Evolutionary conservation across 2,113 vertebrate species (phyloP).

Genomic region (Cavia aperea): DNA sequence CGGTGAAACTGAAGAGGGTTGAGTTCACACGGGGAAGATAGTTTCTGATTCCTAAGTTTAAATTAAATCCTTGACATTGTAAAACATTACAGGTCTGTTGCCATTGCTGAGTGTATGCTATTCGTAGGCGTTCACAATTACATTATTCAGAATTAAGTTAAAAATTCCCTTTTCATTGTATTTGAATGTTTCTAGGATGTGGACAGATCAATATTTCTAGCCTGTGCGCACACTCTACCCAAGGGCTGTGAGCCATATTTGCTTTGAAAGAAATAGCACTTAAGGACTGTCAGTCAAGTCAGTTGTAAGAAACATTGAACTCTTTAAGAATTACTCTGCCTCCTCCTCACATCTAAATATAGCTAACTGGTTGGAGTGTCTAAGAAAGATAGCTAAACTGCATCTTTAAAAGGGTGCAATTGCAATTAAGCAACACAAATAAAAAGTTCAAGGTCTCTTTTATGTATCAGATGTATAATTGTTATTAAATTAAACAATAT

Average conservation of each 20-base stretch:
- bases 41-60: slow-evolving; percentile 48
- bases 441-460: slow-evolving; percentile 59
- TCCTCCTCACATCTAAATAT: slow-evolving; percentile 78
- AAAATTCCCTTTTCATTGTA: slow-evolving; percentile 61
- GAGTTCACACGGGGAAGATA: slow-evolving; percentile 30
- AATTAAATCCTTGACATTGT: slow-evolving; percentile 28
- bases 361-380: slow-evolving; percentile 66
- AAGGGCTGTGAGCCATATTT: slow-evolving; percentile 73
- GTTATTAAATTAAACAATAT: slow-evolving; percentile 16
- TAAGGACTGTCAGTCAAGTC: slow-evolving; percentile 75
- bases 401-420: slow-evolving; percentile 58
- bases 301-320: slow-evolving; percentile 74
- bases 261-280: slow-evolving; percentile 74
- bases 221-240: slow-evolving; percentile 51
- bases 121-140: slow-evolving; percentile 34
- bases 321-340: slow-evolving; percentile 75
- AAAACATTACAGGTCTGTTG: slow-evolving; percentile 37
- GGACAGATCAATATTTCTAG: slow-evolving; percentile 73
- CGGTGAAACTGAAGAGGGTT: slow-evolving; percentile 8
- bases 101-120: background rate
- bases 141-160: slow-evolving; percentile 68
- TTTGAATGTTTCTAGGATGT: slow-evolving; percentile 59
- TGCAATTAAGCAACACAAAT: slow-evolving; percentile 72
- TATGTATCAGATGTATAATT: background rate
- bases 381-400: slow-evolving; percentile 63